phyloP scores from a whole-genome alignment of 2,113 vertebrate genomes.

The Podocnemis expansa region DNA sequence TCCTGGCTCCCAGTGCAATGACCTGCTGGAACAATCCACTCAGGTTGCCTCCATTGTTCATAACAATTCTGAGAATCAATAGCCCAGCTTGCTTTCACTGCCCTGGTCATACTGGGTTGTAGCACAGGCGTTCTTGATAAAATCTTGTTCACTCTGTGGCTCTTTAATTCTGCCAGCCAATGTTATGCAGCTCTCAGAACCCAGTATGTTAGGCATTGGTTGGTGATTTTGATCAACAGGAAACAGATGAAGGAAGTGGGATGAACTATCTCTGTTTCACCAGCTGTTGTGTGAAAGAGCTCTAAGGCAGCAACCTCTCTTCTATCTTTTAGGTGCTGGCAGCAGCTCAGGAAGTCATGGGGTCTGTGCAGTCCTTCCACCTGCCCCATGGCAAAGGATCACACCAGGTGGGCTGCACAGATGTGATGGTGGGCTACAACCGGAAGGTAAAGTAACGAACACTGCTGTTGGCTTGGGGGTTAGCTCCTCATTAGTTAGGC shows the following conservation, averaged over 20 bases:
- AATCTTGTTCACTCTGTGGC: not conserved
- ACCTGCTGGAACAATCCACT: not conserved
- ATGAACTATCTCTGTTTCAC: fast-evolving
- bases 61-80: not conserved
- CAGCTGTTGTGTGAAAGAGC: not conserved
- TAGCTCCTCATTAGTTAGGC: not conserved
- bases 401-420: slow-evolving; percentile 72
- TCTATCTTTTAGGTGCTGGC: not conserved
- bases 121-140: not conserved
- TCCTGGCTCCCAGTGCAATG: not conserved
- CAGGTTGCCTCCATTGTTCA: not conserved
- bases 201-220: not conserved
- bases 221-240: not conserved
- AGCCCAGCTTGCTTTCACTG: not conserved
- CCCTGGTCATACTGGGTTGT: not conserved
- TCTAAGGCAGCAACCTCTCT: not conserved
- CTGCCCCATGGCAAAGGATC: slow-evolving; percentile 71
- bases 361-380: slow-evolving; percentile 53
- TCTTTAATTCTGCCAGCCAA: not conserved
- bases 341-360: slow-evolving; percentile 50
- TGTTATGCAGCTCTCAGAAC: not conserved
- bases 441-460: slow-evolving; percentile 56
- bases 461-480: fast-evolving
- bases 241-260: not conserved
- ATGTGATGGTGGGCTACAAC: slow-evolving; percentile 77